Conservation (phyloP, 2,888 invertebrate species). For the Apodemia hepburni region DNA sequence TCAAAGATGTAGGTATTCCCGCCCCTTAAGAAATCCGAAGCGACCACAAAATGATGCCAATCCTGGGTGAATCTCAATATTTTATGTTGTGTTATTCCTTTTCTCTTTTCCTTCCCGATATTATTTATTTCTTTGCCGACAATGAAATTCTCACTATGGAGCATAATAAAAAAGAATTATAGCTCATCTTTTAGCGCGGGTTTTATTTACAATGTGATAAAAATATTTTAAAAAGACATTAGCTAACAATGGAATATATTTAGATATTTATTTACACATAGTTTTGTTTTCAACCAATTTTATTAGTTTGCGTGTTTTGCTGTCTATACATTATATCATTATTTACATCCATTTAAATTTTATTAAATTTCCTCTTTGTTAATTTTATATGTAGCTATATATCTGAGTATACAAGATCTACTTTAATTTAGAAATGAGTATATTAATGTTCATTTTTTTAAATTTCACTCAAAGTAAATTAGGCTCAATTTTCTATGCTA, state of each 20-base stretch:
- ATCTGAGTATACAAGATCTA: too few relatives aligned
- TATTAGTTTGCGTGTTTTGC: background rate
- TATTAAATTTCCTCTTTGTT: too few relatives aligned
- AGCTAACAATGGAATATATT: constrained; percentile 38
- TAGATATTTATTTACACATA: constrained; percentile 19
- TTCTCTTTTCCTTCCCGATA: constrained; percentile 73
- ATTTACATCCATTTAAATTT: too few relatives aligned
- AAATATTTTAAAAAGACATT: constrained; percentile 61
- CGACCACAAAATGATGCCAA: constrained; percentile 77
- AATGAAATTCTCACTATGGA: constrained; percentile 79
- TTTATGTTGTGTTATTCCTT: constrained; percentile 79
- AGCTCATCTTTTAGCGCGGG: constrained; percentile 75
- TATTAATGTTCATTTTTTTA: too few relatives aligned
- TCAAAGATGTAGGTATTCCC: constrained; percentile 68
- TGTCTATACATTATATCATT: too few relatives aligned
- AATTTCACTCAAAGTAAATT: too few relatives aligned
- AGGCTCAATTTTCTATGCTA: too few relatives aligned
- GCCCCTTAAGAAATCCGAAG: constrained; percentile 66
- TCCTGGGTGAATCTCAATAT: constrained; percentile 79
- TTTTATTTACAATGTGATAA: constrained; percentile 70
- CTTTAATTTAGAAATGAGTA: too few relatives aligned
- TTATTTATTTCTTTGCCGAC: constrained; percentile 77
- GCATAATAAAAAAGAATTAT: constrained; percentile 79
- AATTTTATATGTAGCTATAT: too few relatives aligned
- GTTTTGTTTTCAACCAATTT: background rate